Conservation (phyloP, 2,797 vertebrate genomes). For the Myripristis jacobus region DNA sequence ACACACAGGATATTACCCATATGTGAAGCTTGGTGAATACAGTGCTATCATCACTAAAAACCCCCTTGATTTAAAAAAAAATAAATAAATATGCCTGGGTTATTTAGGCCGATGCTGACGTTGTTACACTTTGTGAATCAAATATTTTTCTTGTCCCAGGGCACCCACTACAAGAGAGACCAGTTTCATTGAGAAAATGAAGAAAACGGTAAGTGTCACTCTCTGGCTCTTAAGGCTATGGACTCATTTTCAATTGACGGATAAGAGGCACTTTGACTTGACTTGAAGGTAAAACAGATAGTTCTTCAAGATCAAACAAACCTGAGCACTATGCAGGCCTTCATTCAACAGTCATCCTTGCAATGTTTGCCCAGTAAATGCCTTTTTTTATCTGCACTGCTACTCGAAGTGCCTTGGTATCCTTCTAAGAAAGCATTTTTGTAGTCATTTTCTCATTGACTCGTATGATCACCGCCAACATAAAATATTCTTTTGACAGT, state of each 20-base stretch:
- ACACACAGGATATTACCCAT: not conserved
- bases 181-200: slow-evolving; percentile 99
- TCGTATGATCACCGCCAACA: not conserved
- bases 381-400: too few species aligned
- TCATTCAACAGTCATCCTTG: too few species aligned
- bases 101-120: not conserved
- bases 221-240: too few species aligned
- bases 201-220: slow-evolving; percentile 91
- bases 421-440: not conserved
- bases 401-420: too few species aligned
- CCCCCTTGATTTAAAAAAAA: not conserved
- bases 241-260: too few species aligned
- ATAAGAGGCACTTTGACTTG: too few species aligned
- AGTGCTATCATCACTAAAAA: not conserved
- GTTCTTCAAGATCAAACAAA: too few species aligned
- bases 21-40: not conserved
- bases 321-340: too few species aligned
- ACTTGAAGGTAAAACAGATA: too few species aligned
- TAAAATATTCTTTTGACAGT: not conserved
- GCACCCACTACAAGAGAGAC: slow-evolving; percentile 85
- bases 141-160: slow-evolving; percentile 76
- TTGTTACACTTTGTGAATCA: not conserved
- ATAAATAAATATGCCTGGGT: not conserved
- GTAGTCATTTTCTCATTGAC: not conserved
- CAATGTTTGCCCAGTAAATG: too few species aligned